Evolutionary conservation across 1,140 invertebrate genomes (phyloP).

Genomic region (Streblospio benedicti): DNA sequence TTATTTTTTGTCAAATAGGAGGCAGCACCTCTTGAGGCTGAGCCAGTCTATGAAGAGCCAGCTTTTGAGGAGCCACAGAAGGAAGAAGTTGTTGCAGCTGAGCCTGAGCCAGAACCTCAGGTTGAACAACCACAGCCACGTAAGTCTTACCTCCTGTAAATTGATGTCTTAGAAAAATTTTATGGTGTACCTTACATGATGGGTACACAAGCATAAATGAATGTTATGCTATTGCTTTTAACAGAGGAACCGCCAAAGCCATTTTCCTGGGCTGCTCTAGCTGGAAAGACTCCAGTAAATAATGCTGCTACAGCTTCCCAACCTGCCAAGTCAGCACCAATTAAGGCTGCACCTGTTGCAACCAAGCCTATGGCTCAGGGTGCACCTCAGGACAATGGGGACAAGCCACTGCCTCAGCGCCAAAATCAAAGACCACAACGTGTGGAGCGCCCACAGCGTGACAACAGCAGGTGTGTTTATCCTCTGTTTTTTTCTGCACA

Average conservation of each 20-base stretch:
- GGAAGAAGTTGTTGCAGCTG: not conserved
- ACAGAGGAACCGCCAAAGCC: conserved; percentile 25
- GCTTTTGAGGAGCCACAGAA: not conserved
- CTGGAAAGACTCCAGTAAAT: conserved; percentile 30
- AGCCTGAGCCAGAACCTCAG: too few species aligned
- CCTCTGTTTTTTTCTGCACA: too few species aligned
- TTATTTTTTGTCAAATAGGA: too few species aligned
- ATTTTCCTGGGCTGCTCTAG: conserved; percentile 39
- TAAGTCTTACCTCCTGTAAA: too few species aligned
- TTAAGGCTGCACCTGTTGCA: conserved; percentile 12
- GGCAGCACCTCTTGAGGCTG: not conserved
- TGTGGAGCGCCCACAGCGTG: too few species aligned
- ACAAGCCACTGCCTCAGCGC: not conserved
- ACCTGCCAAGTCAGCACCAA: conserved; percentile 10
- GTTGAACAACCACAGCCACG: too few species aligned
- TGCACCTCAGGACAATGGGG: conserved; percentile 7
- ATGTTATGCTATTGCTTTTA: conserved; percentile 9
- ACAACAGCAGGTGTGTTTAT: too few species aligned
- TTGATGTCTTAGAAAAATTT: conserved; percentile 23
- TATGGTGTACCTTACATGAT: conserved; percentile 9
- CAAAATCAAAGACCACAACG: too few species aligned
- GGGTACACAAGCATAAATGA: conserved; percentile 9
- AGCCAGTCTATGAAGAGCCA: not conserved
- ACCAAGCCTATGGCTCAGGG: conserved; percentile 17
- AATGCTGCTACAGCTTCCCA: conserved; percentile 7